Evolutionary conservation across 2,113 vertebrate species (phyloP), one percentile per base, ranked within the genome.

Genomic region (Dermatemys mawii): DNA sequence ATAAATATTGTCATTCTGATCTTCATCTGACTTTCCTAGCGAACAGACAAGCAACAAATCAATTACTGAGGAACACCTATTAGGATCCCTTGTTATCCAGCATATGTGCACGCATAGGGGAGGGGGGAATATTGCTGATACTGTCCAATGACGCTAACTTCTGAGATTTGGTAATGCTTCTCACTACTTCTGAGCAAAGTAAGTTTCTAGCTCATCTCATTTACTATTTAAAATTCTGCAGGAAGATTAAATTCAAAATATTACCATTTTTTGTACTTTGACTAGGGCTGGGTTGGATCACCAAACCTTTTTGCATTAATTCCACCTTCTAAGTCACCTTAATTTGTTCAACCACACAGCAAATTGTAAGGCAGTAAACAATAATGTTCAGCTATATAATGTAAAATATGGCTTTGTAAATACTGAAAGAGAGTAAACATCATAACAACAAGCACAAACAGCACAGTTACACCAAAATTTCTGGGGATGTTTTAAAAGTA

Each of bases 11-110:
- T 94, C 98, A 96, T 84, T 90, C 97, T 98, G 98, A 97, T 98
- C 98, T 98, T 98, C 98, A 98, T 94, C 97, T 98, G 97, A 98
- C 98, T 98, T 98, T 98, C 97, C 88, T 51, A 5, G 93, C 87
- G 94, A 98, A 95, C 38, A 97, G 95, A 97, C 91, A 93, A 96
- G 96, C 95, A 97, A 96, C 96, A 97, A 98, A 98, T 98, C 98
- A 98, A 97, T 98, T 98, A 95, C 83, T 92, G 94, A 98, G 96
- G 84, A 97, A 96, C 49, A 94, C 90, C 83, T 96, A 94, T 95
- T 94, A 96, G 90, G 29, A 89, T 95, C 87, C 78, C 87, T 88
- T 90, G 78, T 95, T 95, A 93, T 21, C 89, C 67, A 60, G 89
- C 85, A 76, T 11, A 48, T 11, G 26, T 27, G 27, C 17, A 54